Conservation (phyloP, 2,797 vertebrate genomes). For the Gorsachius magnificus region DNA sequence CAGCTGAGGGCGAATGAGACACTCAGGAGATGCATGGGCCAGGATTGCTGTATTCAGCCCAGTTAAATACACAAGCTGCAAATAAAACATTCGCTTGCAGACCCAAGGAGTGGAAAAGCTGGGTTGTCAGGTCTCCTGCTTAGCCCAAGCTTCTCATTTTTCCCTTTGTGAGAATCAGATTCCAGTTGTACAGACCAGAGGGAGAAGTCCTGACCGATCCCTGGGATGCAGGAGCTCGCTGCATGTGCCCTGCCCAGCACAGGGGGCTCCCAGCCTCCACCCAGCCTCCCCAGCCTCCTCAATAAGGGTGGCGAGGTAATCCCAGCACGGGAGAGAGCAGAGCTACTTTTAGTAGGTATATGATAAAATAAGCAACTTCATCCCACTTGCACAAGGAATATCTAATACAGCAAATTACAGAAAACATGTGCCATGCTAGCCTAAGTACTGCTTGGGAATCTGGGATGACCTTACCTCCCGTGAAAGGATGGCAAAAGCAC, state of each 20-base stretch:
- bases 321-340: background rate
- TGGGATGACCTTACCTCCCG: fast-evolving
- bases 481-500: background rate
- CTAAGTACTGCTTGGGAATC: background rate
- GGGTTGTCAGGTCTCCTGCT: background rate
- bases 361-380: background rate
- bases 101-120: background rate
- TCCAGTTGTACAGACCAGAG: background rate
- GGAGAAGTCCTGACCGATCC: background rate
- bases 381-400: background rate
- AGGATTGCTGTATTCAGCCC: background rate
- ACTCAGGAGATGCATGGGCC: background rate
- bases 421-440: fast-evolving
- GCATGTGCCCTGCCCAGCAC: background rate
- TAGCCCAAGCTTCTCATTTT: background rate
- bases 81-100: background rate
- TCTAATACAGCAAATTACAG: background rate
- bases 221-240: fast-evolving
- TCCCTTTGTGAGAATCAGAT: background rate
- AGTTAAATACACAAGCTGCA: background rate
- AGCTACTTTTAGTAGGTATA: background rate
- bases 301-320: background rate
- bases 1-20: background rate
- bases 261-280: background rate
- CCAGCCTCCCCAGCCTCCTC: background rate